A percentile compares a stretch with the other conserved stretches of the same genome.
Conservation (phyloP, 2,113 vertebrate species). For the Neogale vison region DNA sequence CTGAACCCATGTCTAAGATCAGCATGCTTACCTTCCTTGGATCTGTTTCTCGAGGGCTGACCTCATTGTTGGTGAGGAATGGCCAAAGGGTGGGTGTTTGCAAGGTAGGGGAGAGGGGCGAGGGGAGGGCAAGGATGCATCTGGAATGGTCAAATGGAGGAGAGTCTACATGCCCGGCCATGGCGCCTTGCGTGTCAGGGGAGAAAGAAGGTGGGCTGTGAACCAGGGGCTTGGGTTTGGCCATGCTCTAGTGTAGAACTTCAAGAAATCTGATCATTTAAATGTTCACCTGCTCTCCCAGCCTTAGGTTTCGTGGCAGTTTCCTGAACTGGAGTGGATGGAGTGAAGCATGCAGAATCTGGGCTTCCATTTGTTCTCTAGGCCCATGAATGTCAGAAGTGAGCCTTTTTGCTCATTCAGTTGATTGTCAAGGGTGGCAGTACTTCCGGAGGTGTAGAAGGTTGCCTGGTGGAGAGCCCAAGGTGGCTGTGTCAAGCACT, state of each 20-base stretch:
- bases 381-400: background rate
- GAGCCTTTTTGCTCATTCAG: background rate
- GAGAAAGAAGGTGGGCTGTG: background rate
- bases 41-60: background rate
- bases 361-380: background rate
- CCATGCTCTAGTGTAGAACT: background rate
- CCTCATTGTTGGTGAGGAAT: background rate
- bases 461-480: background rate
- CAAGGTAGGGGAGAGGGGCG: background rate
- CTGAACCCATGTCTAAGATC: background rate
- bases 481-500: background rate
- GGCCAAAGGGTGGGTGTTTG: background rate
- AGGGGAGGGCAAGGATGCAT: background rate
- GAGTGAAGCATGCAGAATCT: background rate
- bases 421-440: background rate
- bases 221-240: background rate
- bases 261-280: background rate
- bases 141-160: background rate
- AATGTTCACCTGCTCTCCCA: background rate
- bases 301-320: background rate
- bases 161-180: background rate
- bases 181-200: fast-evolving
- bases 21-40: background rate
- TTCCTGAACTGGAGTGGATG: background rate
- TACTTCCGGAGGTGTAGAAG: background rate